These are phyloP conservation scores for Chelon auratus DNA, from an alignment of 2,797 vertebrate genomes.

Conservation along the genomic window DNA sequence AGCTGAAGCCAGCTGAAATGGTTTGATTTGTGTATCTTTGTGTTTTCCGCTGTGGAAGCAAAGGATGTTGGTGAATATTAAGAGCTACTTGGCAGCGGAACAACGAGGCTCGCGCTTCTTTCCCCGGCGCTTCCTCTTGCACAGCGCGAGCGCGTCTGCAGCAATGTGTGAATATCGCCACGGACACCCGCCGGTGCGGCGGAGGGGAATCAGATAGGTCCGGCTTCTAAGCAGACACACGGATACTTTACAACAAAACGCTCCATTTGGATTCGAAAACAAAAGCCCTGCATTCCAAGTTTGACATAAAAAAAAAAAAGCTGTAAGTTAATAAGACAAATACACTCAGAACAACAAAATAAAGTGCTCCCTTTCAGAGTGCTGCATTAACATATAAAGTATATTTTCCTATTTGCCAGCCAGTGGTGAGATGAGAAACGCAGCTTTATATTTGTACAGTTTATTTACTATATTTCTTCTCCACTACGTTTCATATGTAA, in stretches of 20 bases:
- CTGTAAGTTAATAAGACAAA: background rate
- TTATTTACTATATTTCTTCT: background rate
- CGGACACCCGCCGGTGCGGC: background rate
- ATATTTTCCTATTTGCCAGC: background rate
- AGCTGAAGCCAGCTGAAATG: conserved; percentile 54
- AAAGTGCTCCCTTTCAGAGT: background rate
- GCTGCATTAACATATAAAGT: background rate
- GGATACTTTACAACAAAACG: background rate
- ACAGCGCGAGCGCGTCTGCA: background rate
- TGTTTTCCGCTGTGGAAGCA: conserved; percentile 30
- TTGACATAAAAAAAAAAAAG: background rate
- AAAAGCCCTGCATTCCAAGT: background rate
- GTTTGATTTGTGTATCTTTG: conserved; percentile 55
- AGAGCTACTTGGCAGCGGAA: conserved; percentile 45
- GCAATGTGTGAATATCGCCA: conserved; percentile 13
- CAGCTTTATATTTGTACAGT: background rate
- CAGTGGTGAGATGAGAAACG: background rate
- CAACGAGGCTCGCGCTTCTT: conserved; percentile 16
- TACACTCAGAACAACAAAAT: background rate
- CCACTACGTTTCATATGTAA: background rate
- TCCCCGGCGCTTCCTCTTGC: background rate
- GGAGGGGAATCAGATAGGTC: conserved; percentile 22
- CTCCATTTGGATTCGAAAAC: background rate
- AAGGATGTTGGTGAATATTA: conserved; percentile 56
- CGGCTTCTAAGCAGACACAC: background rate